Conservation (phyloP, 1,140 invertebrate species). For the Temnothorax longispinosus region DNA sequence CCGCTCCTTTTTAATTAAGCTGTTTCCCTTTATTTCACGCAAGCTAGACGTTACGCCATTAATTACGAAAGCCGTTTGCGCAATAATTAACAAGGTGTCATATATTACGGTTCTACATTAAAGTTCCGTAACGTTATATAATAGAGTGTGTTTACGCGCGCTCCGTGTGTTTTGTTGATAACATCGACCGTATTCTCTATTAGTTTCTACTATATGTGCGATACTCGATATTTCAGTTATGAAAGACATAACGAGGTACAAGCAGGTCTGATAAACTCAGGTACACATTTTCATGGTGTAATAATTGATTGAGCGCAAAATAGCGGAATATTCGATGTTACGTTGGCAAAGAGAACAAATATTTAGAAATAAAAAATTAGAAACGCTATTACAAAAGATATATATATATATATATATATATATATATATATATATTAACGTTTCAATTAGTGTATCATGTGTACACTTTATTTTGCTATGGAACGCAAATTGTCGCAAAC, state of each 20-base stretch:
- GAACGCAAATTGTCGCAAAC: not conserved
- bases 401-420: no score
- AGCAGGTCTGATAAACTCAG: not conserved
- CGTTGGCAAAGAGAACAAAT: not conserved
- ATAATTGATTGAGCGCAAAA: not conserved
- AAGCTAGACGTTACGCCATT: constrained; percentile 25
- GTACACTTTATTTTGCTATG: not conserved
- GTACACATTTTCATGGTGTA: not conserved
- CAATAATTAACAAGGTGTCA: constrained; percentile 37
- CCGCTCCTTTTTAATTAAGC: constrained; percentile 41
- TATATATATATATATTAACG: no score
- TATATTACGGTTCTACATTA: constrained; percentile 28
- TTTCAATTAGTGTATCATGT: not conserved
- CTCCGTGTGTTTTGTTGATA: not conserved
- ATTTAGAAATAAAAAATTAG: not conserved
- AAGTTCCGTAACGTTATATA: constrained; percentile 5
- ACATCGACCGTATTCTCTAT: not conserved
- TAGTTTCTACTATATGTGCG: not conserved
- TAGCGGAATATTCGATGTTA: not conserved
- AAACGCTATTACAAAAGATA: not conserved
- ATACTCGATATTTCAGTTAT: constrained; percentile 8
- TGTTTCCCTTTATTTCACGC: constrained; percentile 16
- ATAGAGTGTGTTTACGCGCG: not conserved
- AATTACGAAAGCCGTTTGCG: constrained; percentile 25
- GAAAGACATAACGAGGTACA: not conserved